Percentiles rank a stretch among this genome's conserved stretches.
Conservation (phyloP, 1,140 invertebrate genomes). For the Helicoverpa zea region DNA sequence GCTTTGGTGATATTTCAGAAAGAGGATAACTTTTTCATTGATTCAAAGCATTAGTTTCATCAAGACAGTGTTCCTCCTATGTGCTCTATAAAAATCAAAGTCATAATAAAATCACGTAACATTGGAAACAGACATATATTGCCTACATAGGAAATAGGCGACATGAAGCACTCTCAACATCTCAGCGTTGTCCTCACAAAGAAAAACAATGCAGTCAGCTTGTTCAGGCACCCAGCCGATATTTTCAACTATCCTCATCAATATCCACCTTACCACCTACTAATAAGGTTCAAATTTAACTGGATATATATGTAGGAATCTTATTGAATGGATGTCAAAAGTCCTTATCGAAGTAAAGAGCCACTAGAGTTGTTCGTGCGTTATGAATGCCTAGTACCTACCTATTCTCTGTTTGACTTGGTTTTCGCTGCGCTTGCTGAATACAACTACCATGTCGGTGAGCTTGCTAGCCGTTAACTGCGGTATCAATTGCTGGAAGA, state of each 20-base stretch:
- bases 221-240: conserved; percentile 32
- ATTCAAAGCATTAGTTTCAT: too few relatives aligned
- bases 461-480: neutral
- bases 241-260: conserved; percentile 1
- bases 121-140: conserved; percentile 51
- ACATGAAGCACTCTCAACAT: conserved; percentile 65
- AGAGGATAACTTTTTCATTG: too few relatives aligned
- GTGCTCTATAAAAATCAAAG: too few relatives aligned
- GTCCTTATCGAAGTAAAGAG: conserved; percentile 34
- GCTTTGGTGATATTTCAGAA: too few relatives aligned
- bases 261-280: neutral
- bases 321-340: conserved; percentile 35
- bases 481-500: neutral
- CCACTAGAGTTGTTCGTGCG: conserved; percentile 17
- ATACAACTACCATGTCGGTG: conserved; percentile 1
- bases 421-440: conserved; percentile 13
- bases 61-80: too few relatives aligned
- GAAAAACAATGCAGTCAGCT: conserved; percentile 73
- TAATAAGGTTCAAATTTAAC: neutral
- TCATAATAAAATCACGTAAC: neutral
- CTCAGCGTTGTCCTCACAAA: conserved; percentile 64
- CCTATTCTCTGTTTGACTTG: conserved; percentile 24
- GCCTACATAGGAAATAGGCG: conserved; percentile 66
- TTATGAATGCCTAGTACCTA: conserved; percentile 28
- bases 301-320: neutral